phyloP scores from a whole-genome alignment of 2,113 vertebrate genomes.

The Rhegmatorhina hoffmannsi region DNA sequence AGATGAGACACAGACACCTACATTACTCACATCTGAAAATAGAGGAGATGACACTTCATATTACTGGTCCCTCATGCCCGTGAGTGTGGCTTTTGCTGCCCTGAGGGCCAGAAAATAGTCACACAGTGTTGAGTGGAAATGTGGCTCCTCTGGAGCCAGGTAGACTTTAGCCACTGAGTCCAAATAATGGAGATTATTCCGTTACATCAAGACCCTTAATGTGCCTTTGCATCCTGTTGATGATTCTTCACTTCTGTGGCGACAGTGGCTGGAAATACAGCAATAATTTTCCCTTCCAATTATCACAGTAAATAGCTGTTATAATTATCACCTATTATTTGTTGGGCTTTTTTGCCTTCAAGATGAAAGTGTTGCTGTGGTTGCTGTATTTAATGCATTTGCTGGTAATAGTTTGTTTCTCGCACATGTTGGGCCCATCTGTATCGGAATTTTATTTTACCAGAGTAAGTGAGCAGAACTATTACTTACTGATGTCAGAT shows the following conservation, averaged over 20 bases:
- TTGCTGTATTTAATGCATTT: constrained; percentile 28
- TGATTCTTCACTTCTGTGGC: not conserved
- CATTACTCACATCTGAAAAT: not conserved
- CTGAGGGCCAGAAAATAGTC: not conserved
- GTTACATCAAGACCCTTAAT: not conserved
- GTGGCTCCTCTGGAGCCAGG: not conserved
- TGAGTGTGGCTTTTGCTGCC: not conserved
- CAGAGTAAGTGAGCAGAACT: constrained; percentile 25
- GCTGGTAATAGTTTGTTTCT: constrained; percentile 38
- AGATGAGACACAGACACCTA: not conserved
- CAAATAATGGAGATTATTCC: not conserved
- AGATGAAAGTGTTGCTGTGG: constrained; percentile 34
- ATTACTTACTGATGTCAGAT: constrained; percentile 48
- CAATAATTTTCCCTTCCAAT: constrained; percentile 2
- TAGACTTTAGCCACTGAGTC: not conserved
- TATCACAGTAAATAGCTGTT: constrained; percentile 4
- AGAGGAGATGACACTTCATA: not conserved
- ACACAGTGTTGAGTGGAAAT: not conserved
- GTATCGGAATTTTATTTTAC: constrained; percentile 30
- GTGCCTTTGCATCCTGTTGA: not conserved
- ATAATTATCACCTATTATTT: constrained; percentile 18
- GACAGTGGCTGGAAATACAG: not conserved
- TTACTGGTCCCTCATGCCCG: not conserved
- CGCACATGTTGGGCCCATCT: constrained; percentile 49
- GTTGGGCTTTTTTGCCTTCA: not conserved